phyloP scores from a whole-genome alignment of 2,113 vertebrate genomes.

The Brachyhypopomus occidentalis region DNA sequence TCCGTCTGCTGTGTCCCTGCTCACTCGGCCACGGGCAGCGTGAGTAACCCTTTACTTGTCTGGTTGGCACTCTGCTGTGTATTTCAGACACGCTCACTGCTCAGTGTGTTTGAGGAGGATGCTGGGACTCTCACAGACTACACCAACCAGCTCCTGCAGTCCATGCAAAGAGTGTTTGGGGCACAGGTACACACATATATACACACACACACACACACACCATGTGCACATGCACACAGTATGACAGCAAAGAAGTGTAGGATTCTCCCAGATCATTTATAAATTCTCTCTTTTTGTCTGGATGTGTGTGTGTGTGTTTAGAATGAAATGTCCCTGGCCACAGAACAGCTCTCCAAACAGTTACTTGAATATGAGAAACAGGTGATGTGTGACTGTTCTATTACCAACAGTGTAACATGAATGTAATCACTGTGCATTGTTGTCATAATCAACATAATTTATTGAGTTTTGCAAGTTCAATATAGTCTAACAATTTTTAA shows the following conservation, averaged over 20 bases:
- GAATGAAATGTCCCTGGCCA: constrained; percentile 98
- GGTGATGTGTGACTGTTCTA: constrained; percentile 69
- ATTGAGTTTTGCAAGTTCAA: no score
- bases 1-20: no score
- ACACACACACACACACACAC: not conserved
- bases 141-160: constrained; percentile 94
- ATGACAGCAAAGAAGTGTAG: not conserved
- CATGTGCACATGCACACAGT: no score
- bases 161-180: constrained; percentile 95
- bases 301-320: constrained; percentile 61
- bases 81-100: constrained; percentile 88
- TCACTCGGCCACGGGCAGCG: no score
- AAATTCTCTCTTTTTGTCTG: not conserved
- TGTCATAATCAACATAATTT: not conserved
- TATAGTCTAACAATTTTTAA: not conserved
- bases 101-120: constrained; percentile 99
- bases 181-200: constrained; percentile 84
- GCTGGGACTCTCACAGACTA: constrained; percentile 94
- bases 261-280: not conserved
- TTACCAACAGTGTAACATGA: not conserved
- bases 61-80: constrained; percentile 6
- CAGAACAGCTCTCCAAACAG: constrained; percentile 91
- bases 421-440: not conserved
- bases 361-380: constrained; percentile 94
- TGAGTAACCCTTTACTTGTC: not conserved